phyloP scores from a whole-genome alignment of 2,888 invertebrate species.

The Scaptomyza caliginosa region DNA sequence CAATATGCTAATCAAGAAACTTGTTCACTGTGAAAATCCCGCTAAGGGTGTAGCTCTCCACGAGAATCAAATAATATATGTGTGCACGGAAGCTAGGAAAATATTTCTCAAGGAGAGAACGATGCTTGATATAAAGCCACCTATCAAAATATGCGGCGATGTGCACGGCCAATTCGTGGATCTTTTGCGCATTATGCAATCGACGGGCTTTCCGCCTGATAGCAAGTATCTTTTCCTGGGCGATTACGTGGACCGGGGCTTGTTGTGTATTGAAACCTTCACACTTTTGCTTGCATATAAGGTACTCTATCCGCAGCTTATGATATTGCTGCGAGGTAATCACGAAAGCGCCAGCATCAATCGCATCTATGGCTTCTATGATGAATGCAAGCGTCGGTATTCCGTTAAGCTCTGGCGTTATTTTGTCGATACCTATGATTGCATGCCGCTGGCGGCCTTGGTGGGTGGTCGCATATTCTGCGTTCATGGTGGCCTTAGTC shows the following conservation, averaged over 20 bases:
- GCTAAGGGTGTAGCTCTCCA: slow-evolving; percentile 92
- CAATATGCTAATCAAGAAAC: slow-evolving; percentile 22
- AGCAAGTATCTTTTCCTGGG: slow-evolving; percentile 99
- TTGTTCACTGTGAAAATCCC: slow-evolving; percentile 29
- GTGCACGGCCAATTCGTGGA: slow-evolving; percentile 99
- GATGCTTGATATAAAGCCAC: slow-evolving; percentile 97
- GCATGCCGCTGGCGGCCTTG: slow-evolving; percentile 98
- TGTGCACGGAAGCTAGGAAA: slow-evolving; percentile 98
- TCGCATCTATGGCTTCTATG: slow-evolving; percentile 97
- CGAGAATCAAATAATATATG: slow-evolving; percentile 97
- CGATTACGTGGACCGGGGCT: slow-evolving; percentile 99
- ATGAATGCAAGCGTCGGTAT: slow-evolving; percentile 96
- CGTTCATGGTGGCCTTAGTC: slow-evolving; percentile 93
- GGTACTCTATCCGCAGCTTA: slow-evolving; percentile 99
- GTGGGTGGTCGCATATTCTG: slow-evolving; percentile 90
- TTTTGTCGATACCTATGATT: slow-evolving; percentile 99
- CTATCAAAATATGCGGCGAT: slow-evolving; percentile 98
- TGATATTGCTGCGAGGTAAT: slow-evolving; percentile 97
- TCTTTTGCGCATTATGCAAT: slow-evolving; percentile 97
- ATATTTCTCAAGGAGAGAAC: slow-evolving; percentile 99
- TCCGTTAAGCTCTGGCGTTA: slow-evolving; percentile 99
- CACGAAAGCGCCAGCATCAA: slow-evolving; percentile 99
- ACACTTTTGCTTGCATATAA: slow-evolving; percentile 98
- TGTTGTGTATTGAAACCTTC: slow-evolving; percentile 98
- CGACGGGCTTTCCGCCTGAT: slow-evolving; percentile 99